Evolutionary conservation across 2,113 vertebrate genomes (phyloP).

Genomic region (Syngnathus floridae): DNA sequence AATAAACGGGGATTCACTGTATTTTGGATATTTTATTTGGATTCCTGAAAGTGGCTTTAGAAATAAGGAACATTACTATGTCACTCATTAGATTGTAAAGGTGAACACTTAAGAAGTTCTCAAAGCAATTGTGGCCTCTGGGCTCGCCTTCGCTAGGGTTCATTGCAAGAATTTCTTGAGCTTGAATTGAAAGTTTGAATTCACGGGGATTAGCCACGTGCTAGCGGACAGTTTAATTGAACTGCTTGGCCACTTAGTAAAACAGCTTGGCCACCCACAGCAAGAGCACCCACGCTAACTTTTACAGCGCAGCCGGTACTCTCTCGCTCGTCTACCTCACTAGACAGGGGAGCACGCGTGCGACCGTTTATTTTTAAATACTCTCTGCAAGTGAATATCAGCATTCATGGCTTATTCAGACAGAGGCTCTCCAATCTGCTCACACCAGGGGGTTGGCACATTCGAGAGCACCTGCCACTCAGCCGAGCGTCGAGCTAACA

Average conservation of each 20-base stretch:
- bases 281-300: conserved; percentile 29
- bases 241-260: conserved; percentile 24
- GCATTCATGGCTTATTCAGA: conserved; percentile 4
- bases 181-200: background rate
- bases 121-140: background rate
- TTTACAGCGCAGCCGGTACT: conserved; percentile 10
- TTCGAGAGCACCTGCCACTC: conserved; percentile 34
- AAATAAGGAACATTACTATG: no score
- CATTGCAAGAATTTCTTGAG: background rate
- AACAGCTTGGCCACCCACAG: conserved; percentile 29
- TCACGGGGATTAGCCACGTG: conserved; percentile 20
- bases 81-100: no score
- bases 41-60: no score
- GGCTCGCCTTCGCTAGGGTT: background rate
- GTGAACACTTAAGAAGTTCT: no score
- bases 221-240: conserved; percentile 41
- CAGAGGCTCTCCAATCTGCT: conserved; percentile 8
- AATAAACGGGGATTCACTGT: no score
- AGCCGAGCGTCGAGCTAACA: conserved; percentile 28
- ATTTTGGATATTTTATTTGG: no score
- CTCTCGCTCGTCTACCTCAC: conserved; percentile 8
- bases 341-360: background rate
- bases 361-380: conserved; percentile 9
- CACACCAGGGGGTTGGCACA: conserved; percentile 28
- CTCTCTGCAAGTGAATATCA: background rate